phyloP scores from a whole-genome alignment of 2,113 vertebrate species.

The Penelope pileata region DNA sequence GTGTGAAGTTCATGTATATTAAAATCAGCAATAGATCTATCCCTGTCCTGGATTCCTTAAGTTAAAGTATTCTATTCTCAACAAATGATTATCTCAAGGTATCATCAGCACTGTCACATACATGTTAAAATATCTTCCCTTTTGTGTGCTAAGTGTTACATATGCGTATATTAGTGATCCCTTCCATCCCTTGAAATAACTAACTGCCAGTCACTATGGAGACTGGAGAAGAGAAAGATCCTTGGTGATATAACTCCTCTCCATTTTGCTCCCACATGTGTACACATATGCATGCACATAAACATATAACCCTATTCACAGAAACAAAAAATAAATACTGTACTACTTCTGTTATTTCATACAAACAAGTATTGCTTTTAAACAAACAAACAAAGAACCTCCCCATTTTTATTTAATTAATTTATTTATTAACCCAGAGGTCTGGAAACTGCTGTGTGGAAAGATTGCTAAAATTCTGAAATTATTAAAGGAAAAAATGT shows the following conservation, averaged over 20 bases:
- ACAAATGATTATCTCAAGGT: background rate
- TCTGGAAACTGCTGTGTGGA: background rate
- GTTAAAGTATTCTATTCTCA: background rate
- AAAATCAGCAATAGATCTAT: background rate
- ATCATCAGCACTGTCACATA: background rate
- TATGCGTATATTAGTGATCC: background rate
- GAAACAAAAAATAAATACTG: background rate
- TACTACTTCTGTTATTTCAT: background rate
- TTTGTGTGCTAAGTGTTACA: background rate
- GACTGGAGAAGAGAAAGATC: background rate
- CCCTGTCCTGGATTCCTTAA: background rate
- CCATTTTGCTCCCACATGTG: background rate
- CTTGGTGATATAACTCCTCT: background rate
- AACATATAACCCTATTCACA: background rate
- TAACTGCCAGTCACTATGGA: background rate
- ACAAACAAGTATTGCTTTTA: background rate
- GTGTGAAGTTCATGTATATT: background rate
- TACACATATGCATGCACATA: background rate
- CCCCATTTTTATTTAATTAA: too few relatives aligned
- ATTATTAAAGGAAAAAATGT: background rate
- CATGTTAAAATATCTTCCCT: background rate
- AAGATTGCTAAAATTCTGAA: background rate
- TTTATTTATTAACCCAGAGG: background rate
- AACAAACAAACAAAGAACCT: background rate
- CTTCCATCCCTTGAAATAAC: background rate